Evolutionary conservation across 2,888 invertebrate genomes (phyloP), one percentile per base, ranked within the genome.

Genomic region (Drosophila subsilvestris): DNA sequence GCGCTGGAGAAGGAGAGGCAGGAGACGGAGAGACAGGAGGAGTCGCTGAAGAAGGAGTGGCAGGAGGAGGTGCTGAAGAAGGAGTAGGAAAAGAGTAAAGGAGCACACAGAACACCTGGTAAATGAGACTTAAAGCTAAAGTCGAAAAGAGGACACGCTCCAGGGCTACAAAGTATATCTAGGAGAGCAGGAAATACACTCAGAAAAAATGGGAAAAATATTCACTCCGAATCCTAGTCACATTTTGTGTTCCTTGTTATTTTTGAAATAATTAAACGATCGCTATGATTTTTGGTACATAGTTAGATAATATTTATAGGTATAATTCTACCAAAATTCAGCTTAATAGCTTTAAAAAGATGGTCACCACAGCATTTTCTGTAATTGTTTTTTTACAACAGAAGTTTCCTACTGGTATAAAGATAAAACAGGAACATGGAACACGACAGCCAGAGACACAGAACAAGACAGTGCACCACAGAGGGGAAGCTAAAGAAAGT

Each of bases 51-150:
- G 22, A 22, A 10, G 29, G 4, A 14, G n/a, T 5, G 14, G 37
- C 6, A 9, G 29, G 6, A 18, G 17, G n/a, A 27, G 25, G 25
- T 6, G 25, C 27, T 17, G 17, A 9, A 45, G 43, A 4, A 27
- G 48, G 22, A n/a, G 18, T 8, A 27, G n/a, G 32, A 20, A n/a
- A 7, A 63, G 43, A 54, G 22, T 18, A n/a, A 2, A 2, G 37
- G 42, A 47, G 29, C n/a, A 62, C 55, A 57, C 47, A 48, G 60
- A 70, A 78, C 80, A 79, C 83, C 80, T 72, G 79, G 48, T 60
- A 76, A 77, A 75, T 69, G 73, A 59, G 70, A 76, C 73, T 77
- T 77, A 72, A 67, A 77, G 71, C 65, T 54, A 50, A 66, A 65
- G 37, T 60, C 22, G 37, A 49, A 37, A 47, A 43, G 48, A 43